Conservation (phyloP, 2,797 vertebrate genomes). For the Lutjanus campechanus region DNA sequence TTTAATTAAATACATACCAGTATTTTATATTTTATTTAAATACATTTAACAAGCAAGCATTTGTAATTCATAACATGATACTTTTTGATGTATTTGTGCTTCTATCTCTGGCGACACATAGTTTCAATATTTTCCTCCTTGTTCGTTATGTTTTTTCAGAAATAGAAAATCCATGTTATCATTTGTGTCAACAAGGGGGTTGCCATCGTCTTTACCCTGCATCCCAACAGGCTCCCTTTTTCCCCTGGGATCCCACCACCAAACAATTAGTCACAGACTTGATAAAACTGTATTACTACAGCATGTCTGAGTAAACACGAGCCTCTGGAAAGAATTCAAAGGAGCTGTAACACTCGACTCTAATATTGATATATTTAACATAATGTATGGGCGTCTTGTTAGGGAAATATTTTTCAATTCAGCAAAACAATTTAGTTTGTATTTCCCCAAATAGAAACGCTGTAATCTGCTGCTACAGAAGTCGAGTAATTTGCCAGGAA, state of each 20-base stretch:
- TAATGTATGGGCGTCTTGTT: slow-evolving; percentile 10
- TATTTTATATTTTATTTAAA: too few species aligned
- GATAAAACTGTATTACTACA: slow-evolving; percentile 31
- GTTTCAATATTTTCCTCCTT: neutral
- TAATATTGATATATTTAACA: slow-evolving; percentile 29
- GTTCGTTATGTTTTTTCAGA: neutral
- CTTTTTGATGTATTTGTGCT: too few species aligned
- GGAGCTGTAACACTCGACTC: neutral
- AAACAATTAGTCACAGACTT: slow-evolving; percentile 43
- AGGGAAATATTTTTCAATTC: neutral
- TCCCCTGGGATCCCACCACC: slow-evolving; percentile 25
- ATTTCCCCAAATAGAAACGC: neutral
- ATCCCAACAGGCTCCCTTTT: slow-evolving; percentile 30
- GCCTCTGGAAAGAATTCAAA: slow-evolving; percentile 34
- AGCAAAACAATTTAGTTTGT: slow-evolving; percentile 29
- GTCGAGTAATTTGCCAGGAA: slow-evolving; percentile 19
- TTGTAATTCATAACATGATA: too few species aligned
- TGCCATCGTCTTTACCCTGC: slow-evolving; percentile 18
- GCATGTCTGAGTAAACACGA: slow-evolving; percentile 21
- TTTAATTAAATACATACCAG: too few species aligned
- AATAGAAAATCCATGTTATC: neutral
- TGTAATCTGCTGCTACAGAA: slow-evolving; percentile 22
- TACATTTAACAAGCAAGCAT: too few species aligned
- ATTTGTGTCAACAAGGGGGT: slow-evolving; percentile 28
- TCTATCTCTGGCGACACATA: neutral